These are phyloP conservation scores for Pseudanteris insignis DNA, from an alignment of 2,888 invertebrate species.

Conservation along the genomic window DNA sequence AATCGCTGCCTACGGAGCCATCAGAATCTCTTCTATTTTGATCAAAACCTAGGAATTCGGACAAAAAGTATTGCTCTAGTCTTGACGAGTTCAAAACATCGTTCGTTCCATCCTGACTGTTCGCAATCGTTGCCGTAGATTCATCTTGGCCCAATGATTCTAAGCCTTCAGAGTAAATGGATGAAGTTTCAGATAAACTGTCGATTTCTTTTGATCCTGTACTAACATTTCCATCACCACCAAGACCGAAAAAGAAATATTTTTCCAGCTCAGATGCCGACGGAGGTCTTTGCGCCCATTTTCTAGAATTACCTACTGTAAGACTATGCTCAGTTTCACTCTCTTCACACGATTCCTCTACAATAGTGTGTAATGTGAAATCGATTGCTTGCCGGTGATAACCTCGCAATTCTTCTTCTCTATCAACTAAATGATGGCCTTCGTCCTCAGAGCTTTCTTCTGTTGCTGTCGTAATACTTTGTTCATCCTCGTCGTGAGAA, in stretches of 20 bases:
- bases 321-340: slow-evolving; percentile 79
- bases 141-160: slow-evolving; percentile 77
- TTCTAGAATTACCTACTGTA: slow-evolving; percentile 64
- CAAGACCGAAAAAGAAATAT: slow-evolving; percentile 88
- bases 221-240: slow-evolving; percentile 75
- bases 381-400: slow-evolving; percentile 85
- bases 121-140: slow-evolving; percentile 44
- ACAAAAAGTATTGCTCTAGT: slow-evolving; percentile 88
- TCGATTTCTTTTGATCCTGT: slow-evolving; percentile 66
- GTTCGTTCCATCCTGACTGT: slow-evolving; percentile 70
- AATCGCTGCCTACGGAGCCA: slow-evolving; percentile 90
- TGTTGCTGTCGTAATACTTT: slow-evolving; percentile 72
- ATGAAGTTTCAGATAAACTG: slow-evolving; percentile 82
- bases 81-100: slow-evolving; percentile 75
- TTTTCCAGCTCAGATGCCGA: slow-evolving; percentile 88
- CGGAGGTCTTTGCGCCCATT: slow-evolving; percentile 73
- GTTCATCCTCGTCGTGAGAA: slow-evolving; percentile 79
- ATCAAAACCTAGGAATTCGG: slow-evolving; percentile 85
- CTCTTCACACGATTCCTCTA: slow-evolving; percentile 94
- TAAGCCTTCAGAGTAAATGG: slow-evolving; percentile 84
- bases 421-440: slow-evolving; percentile 68
- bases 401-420: slow-evolving; percentile 84
- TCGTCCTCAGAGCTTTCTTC: slow-evolving; percentile 78
- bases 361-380: slow-evolving; percentile 90
- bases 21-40: slow-evolving; percentile 81